These are phyloP conservation scores for Antheraea assamensis DNA, from an alignment of 2,888 invertebrate species.

Conservation along the genomic window DNA sequence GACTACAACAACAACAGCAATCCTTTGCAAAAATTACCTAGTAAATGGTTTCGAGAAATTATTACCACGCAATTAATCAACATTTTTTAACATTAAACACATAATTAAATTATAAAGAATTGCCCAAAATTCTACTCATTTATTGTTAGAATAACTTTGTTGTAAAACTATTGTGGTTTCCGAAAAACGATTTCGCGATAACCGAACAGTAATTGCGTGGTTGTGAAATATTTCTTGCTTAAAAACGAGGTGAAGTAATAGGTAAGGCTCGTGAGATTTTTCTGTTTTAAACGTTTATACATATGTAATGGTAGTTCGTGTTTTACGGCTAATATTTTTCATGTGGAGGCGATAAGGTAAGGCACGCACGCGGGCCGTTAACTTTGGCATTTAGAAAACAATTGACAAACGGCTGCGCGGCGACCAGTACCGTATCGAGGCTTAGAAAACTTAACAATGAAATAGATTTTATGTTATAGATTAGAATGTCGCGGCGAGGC, in stretches of 20 bases:
- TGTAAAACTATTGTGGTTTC: slow-evolving; percentile 20
- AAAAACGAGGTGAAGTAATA: slow-evolving; percentile 24
- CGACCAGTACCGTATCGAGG: slow-evolving; percentile 10
- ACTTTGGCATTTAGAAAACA: slow-evolving; percentile 15
- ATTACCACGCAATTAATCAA: neutral
- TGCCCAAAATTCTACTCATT: neutral
- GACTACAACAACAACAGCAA: too few species aligned
- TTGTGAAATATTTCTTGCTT: slow-evolving; percentile 26
- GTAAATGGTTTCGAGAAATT: neutral
- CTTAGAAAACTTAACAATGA: slow-evolving; percentile 11
- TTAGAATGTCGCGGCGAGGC: neutral
- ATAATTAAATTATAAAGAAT: slow-evolving; percentile 10
- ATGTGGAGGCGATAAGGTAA: slow-evolving; percentile 12
- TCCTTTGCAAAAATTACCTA: neutral
- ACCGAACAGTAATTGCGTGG: slow-evolving; percentile 23
- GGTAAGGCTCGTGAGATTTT: slow-evolving; percentile 22
- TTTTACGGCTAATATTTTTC: slow-evolving; percentile 13
- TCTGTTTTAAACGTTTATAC: slow-evolving; percentile 19
- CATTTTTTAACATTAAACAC: neutral
- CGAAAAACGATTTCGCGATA: slow-evolving; percentile 21
- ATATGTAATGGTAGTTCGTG: slow-evolving; percentile 8
- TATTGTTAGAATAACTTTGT: neutral
- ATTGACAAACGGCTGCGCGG: slow-evolving; percentile 7
- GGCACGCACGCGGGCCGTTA: slow-evolving; percentile 13
- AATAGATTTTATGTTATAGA: slow-evolving; percentile 11